These are phyloP conservation scores for Leuciscus waleckii DNA, from an alignment of 2,797 vertebrate species.

Conservation along the genomic window DNA sequence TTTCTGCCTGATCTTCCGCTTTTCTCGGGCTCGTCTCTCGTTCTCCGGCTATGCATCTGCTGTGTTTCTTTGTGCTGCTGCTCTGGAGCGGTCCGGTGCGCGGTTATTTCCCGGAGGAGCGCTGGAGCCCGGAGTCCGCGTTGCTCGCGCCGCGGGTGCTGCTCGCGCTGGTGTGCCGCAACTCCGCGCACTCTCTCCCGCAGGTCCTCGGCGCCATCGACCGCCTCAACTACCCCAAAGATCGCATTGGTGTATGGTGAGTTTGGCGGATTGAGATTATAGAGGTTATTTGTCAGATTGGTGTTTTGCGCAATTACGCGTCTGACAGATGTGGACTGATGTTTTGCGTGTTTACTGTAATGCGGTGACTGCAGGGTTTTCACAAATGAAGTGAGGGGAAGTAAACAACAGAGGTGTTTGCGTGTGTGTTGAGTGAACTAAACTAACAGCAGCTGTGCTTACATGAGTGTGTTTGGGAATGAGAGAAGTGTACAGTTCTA, in stretches of 20 bases:
- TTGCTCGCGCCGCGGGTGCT: slow-evolving; percentile 75
- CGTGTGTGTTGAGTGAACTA: background rate
- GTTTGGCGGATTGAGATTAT: slow-evolving; percentile 30
- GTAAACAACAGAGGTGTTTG: background rate
- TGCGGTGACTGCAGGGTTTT: too few species aligned
- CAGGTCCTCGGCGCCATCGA: slow-evolving; percentile 77
- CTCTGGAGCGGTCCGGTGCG: slow-evolving; percentile 66
- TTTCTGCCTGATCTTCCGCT: background rate
- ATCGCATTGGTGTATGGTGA: slow-evolving; percentile 79
- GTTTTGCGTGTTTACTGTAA: too few species aligned
- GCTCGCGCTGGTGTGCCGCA: slow-evolving; percentile 77
- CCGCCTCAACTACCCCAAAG: slow-evolving; percentile 76
- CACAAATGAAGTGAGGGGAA: background rate
- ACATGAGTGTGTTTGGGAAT: background rate
- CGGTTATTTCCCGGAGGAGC: slow-evolving; percentile 79
- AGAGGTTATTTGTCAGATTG: background rate
- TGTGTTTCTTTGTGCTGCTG: slow-evolving; percentile 65
- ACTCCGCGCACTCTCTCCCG: slow-evolving; percentile 78
- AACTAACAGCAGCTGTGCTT: background rate
- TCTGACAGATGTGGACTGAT: background rate
- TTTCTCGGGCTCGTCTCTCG: background rate
- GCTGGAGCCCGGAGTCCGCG: slow-evolving; percentile 79
- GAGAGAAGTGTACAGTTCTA: background rate
- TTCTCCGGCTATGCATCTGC: slow-evolving; percentile 73
- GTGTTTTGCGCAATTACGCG: background rate